A percentile compares a stretch with the other conserved stretches of the same genome.
phyloP scores from a whole-genome alignment of 2,888 invertebrate genomes.

The Agonopterix heracliana region DNA sequence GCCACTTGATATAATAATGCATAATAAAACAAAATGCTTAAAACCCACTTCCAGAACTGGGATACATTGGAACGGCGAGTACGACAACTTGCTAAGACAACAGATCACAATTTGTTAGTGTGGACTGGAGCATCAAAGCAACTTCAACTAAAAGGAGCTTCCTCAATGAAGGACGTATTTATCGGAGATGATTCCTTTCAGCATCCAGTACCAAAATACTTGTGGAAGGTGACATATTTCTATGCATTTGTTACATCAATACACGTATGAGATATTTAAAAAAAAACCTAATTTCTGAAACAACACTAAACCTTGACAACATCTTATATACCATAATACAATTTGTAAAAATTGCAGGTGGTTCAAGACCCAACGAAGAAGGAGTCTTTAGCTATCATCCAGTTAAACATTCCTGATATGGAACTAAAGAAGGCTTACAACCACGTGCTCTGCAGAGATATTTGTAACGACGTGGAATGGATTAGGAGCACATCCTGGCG shows the following conservation, averaged over 20 bases:
- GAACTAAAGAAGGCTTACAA: slow-evolving; percentile 13
- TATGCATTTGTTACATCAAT: no score
- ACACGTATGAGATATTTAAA: no score
- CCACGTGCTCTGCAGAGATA: slow-evolving; percentile 35
- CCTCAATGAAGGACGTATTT: not conserved
- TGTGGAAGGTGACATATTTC: slow-evolving; percentile 44
- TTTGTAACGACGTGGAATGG: slow-evolving; percentile 37
- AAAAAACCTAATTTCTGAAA: not conserved
- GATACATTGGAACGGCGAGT: slow-evolving; percentile 35
- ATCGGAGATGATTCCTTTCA: not conserved
- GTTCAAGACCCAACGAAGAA: slow-evolving; percentile 29
- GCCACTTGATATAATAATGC: not conserved
- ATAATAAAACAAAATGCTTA: not conserved
- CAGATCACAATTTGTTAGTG: slow-evolving; percentile 22
- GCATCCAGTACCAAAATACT: slow-evolving; percentile 29
- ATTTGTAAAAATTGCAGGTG: slow-evolving; percentile 28
- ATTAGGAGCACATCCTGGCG: slow-evolving; percentile 31
- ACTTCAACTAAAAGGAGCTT: slow-evolving; percentile 10
- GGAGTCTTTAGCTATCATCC: slow-evolving; percentile 41
- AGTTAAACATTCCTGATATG: slow-evolving; percentile 45
- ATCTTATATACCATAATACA: no score
- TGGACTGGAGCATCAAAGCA: slow-evolving; percentile 33
- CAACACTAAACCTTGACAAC: not conserved
- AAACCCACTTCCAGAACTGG: slow-evolving; percentile 41
- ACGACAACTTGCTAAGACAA: slow-evolving; percentile 23